phyloP scores from a whole-genome alignment of 2,888 invertebrate genomes.

The Spodoptera littoralis region DNA sequence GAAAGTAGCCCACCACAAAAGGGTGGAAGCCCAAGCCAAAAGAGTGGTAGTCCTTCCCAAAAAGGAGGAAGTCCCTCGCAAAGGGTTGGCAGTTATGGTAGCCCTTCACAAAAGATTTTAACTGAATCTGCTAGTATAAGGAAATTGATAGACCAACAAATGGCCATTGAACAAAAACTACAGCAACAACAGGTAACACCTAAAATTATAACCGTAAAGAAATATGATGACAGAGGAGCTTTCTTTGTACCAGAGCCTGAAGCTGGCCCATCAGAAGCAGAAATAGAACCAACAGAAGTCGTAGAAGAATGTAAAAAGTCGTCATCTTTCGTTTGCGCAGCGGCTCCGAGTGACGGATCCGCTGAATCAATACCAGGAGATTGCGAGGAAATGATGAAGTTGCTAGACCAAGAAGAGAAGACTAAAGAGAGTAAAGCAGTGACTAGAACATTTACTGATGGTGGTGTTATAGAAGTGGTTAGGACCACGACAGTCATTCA shows the following conservation, averaged over 20 bases:
- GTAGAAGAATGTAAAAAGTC: constrained; percentile 83
- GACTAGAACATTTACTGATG: constrained; percentile 72
- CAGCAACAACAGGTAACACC: constrained; percentile 78
- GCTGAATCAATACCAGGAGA: constrained; percentile 88
- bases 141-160: constrained; percentile 85
- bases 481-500: constrained; percentile 84
- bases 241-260: constrained; percentile 83
- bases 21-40: constrained; percentile 81
- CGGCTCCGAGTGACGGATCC: constrained; percentile 84
- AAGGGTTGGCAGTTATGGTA: constrained; percentile 82
- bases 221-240: constrained; percentile 84
- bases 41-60: constrained; percentile 84
- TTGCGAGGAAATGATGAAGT: constrained; percentile 90
- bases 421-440: constrained; percentile 66
- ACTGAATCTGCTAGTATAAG: constrained; percentile 84
- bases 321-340: constrained; percentile 82
- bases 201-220: constrained; percentile 84
- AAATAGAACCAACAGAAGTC: constrained; percentile 63
- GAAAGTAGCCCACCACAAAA: constrained; percentile 89
- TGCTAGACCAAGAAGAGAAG: constrained; percentile 86
- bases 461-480: constrained; percentile 80
- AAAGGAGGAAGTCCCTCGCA: constrained; percentile 85
- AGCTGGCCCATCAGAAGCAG: constrained; percentile 64
- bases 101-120: constrained; percentile 84
- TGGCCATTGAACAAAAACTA: constrained; percentile 82